Percentiles rank a stretch among this genome's conserved stretches.
Conservation (phyloP, 2,888 invertebrate genomes). For the Nomada ferruginata region DNA sequence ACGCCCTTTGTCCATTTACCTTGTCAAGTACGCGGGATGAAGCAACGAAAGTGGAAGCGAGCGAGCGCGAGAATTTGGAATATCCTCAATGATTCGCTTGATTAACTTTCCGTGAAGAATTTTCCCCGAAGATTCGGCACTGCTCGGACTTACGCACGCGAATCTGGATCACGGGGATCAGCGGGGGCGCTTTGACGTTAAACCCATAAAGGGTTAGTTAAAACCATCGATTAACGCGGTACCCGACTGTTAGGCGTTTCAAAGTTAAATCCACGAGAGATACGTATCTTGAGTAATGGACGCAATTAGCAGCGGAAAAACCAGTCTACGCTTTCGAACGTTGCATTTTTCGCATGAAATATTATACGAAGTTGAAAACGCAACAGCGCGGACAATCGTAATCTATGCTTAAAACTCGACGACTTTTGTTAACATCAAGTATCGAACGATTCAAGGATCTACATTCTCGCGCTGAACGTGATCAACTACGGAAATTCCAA, state of each 20-base stretch:
- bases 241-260: constrained; percentile 30
- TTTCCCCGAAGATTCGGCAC: neutral
- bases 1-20: neutral
- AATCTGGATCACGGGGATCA: neutral
- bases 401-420: neutral
- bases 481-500: constrained; percentile 39
- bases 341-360: neutral
- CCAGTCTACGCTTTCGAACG: neutral
- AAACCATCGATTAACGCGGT: constrained; percentile 16
- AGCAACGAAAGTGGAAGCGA: neutral
- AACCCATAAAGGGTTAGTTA: constrained; percentile 1
- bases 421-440: no score
- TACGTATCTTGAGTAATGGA: constrained; percentile 55
- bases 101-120: no score
- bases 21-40: neutral
- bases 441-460: neutral
- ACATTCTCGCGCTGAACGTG: constrained; percentile 34
- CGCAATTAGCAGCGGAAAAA: constrained; percentile 63
- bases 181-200: constrained; percentile 3
- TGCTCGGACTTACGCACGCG: neutral
- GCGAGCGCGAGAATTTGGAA: no score
- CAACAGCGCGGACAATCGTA: no score
- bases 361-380: no score
- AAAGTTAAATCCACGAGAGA: constrained; percentile 56
- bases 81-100: no score